Base-by-base conservation (phyloP, 1,140 invertebrate species). In the Globodera rostochiensis region DNA sequence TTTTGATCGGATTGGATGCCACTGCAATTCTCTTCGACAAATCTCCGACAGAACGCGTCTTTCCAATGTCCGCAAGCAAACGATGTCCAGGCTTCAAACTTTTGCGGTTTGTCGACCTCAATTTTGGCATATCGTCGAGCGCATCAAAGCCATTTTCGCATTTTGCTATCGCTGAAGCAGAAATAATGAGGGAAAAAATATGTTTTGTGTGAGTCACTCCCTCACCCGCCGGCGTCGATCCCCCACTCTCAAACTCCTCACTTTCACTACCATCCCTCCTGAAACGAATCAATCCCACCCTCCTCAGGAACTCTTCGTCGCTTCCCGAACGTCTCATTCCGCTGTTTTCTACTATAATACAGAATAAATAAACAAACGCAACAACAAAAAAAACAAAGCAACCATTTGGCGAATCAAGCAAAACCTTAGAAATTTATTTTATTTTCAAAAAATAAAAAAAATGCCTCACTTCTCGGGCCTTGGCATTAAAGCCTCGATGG, bases 221-320 rank as follows among this genome's bases (percentile, higher is more conserved):
- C 46, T 75, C 74, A 74, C 36, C 57, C 2, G 53, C 47, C 57
- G 74, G 66, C n/a, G 66, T 46, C 57, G 53, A 64, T 57, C 74
- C 74, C 19, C 74, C 73, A 11, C 36, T 66, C 19, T 57, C 57
- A n/a, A 66, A 75, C 6, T 75, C 50, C 8, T 81, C 80, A 49
- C 80, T 81, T 21, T 81, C 80, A 49, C 80, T 81, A 46, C 79
- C 80, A 15, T 77, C 80, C 19, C 80, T 64, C 21, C 53, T 74
- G 19, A 81, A 73, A 19, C 73, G 47, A 46, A 77, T 21, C 57
- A 75, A 6, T 50, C 73, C 79, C 5, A 79, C 77, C 70, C 53
- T 76, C 36, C 77, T 67, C 8, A 81, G 25, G 53, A 81, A 81
- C 53, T 81, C 80, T 50, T 81, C 80, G 21, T 81, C 80, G 50